Percentiles rank a stretch among this genome's conserved stretches.
phyloP scores from a whole-genome alignment of 2,888 invertebrate genomes.

The Ectemnius continuus region DNA sequence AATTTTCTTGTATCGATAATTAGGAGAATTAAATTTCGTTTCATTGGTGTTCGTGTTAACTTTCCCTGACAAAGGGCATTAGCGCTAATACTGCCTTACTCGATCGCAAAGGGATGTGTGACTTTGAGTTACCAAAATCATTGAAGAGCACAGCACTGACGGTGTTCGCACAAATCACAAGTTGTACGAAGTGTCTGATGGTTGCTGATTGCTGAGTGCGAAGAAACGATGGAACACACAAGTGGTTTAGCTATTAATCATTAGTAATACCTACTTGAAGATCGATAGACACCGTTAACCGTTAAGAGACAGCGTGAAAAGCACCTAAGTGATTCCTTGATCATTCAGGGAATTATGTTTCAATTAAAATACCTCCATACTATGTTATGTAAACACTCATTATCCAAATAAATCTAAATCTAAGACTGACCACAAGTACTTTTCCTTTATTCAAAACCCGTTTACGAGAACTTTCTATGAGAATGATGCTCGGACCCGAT shows the following conservation, averaged over 20 bases:
- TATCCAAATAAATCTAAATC: conserved; percentile 75
- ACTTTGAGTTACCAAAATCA: conserved; percentile 58
- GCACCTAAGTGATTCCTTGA: conserved; percentile 44
- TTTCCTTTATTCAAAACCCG: conserved; percentile 22
- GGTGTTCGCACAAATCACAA: conserved; percentile 46
- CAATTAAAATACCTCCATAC: conserved; percentile 75
- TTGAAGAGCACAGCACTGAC: conserved; percentile 40
- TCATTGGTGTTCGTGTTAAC: conserved; percentile 17
- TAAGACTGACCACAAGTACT: conserved; percentile 70
- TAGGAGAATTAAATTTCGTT: conserved; percentile 18
- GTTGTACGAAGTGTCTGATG: conserved; percentile 10
- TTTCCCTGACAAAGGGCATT: conserved; percentile 50
- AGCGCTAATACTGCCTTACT: conserved; percentile 52
- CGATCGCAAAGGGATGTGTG: conserved; percentile 39
- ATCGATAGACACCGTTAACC: conserved; percentile 48
- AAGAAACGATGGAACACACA: conserved; percentile 35
- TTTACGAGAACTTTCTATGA: neutral
- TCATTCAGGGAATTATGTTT: conserved; percentile 66
- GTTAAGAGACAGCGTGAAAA: conserved; percentile 40
- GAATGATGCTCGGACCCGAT: neutral
- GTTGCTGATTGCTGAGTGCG: conserved; percentile 43
- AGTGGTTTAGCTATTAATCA: conserved; percentile 55
- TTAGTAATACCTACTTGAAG: conserved; percentile 55
- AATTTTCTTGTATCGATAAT: conserved; percentile 20
- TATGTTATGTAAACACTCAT: conserved; percentile 74